Evolutionary conservation across 2,797 vertebrate genomes (phyloP), one percentile per base, ranked within the genome.

Genomic region (Jordanella pulchra): DNA sequence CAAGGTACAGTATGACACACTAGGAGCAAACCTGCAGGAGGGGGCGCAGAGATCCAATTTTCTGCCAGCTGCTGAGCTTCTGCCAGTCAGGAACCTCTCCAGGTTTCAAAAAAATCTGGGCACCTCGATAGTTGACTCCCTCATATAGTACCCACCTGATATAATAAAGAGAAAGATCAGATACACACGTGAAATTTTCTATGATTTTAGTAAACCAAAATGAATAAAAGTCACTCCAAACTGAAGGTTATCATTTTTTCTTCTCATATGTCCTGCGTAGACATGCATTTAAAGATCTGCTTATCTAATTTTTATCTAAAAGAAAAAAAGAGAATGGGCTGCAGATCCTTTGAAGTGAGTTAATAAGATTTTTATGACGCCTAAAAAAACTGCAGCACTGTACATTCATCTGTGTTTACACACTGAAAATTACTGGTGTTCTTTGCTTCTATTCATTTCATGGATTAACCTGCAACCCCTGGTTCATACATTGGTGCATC

Each of bases 141-240:
- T 98, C 96, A 0, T 98, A 98, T 65, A 96, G 89, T 2, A 98
- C 85, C 97, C 97, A 98, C 85, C 97, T 98, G 78, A 23, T 50
- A 74, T 55, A 39, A 47, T 45, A 78, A 65, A 70, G 14, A 7
- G 76, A 23, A 42, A 42, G 73, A 44, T 72, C 11, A 47, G 28
- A 65, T 10, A n/a, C 9, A 70, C 0, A n/a, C 50, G 63, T 66
- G 17, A 63, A 4, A 51, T 58, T 12, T 45, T 73, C 30, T 35
- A 21, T 63, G 35, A 63, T 61, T 14, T 23, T 32, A 39, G 12
- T 23, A 61, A 60, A 60, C 18, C 30, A 18, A 60, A 9, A 35
- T 35, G 1, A 23, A 23, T 23, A 60, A 39, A n/a, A 23, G 13
- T 58, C 9, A 23, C 23, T 25, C 56, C 23, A 48, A 45, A 23